Base-by-base conservation (phyloP, 2,113 vertebrate genomes). In the Drymodes brunneopygia region DNA sequence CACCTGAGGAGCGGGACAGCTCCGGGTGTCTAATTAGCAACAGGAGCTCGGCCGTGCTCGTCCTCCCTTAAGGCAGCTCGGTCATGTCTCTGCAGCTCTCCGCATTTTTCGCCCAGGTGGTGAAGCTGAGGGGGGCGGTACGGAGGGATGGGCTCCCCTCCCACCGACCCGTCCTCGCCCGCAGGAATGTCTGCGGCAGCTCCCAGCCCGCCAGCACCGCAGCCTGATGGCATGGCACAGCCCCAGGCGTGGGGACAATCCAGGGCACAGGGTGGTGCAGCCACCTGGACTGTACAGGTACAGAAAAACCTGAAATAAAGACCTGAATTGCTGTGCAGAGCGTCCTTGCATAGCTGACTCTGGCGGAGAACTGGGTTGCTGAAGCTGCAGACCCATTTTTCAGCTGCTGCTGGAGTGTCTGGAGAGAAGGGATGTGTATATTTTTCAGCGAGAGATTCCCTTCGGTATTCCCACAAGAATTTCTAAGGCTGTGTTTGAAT, bases 71-170 rank as follows among this genome's bases (percentile, higher is more conserved):
- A 44, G 91, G 93, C 96, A 50, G 77, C 86, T 50, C 81, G 2
- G 54, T 84, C 94, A 6, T 86, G 89, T 92, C 94, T 88, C 92
- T 78, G 75, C 94, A 88, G 91, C 90, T 88, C 91, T 56, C 80
- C 18, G 42, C 24, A 80, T 90, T 72, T 72, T 94, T 90, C 72
- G 82, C 72, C 82, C 72, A 90, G 92, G 92, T 93, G 88, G 90
- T 42, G 88, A 81, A 67, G 64, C 42, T 1, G 56, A 85, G 66
- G 24, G 61, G 65, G 91, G 65, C 60, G 92, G 73, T 51, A 13
- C 28, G 1, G 78, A 56, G 66, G 79, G 86, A 64, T 36, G 81
- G 73, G 71, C 67, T 57, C 53, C 36, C 9, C 69, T 91, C 84
- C 93, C 64, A 28, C 58, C 15, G 0, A 4, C 79, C 75, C 28